These are phyloP conservation scores for Salminus brasiliensis DNA, from an alignment of 2,113 vertebrate genomes.

Conservation along the genomic window DNA sequence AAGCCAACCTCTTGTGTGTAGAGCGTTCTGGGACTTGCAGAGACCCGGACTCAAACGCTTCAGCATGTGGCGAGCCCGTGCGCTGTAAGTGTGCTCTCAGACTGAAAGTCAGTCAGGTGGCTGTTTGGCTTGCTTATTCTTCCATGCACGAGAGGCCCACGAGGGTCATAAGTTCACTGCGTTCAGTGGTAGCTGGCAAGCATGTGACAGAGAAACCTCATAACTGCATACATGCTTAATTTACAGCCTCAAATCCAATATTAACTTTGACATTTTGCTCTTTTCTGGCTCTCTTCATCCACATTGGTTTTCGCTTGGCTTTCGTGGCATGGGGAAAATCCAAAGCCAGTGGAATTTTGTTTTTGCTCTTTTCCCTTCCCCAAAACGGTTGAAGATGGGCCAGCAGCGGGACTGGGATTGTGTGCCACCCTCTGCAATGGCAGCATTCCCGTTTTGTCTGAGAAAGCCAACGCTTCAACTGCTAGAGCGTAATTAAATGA, in stretches of 20 bases:
- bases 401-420: conserved; percentile 40
- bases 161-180: conserved; percentile 34
- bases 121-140: background rate
- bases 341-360: conserved; percentile 31
- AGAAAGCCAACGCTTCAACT: conserved; percentile 16
- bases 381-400: conserved; percentile 35
- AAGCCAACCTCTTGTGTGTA: too few relatives aligned
- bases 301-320: conserved; percentile 37
- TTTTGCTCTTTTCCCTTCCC: conserved; percentile 28
- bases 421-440: conserved; percentile 43
- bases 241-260: conserved; percentile 39
- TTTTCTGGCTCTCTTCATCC: conserved; percentile 28
- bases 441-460: conserved; percentile 18
- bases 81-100: background rate
- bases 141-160: conserved; percentile 2
- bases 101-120: background rate
- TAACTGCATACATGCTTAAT: conserved; percentile 40
- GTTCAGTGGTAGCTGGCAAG: conserved; percentile 27
- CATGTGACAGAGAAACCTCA: conserved; percentile 13
- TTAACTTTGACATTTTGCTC: conserved; percentile 49
- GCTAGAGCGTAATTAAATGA: conserved; percentile 42
- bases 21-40: background rate
- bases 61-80: background rate
- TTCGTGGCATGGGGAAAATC: conserved; percentile 39
- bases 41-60: background rate